phyloP scores from a whole-genome alignment of 2,113 vertebrate species.

The Gavia stellata region DNA sequence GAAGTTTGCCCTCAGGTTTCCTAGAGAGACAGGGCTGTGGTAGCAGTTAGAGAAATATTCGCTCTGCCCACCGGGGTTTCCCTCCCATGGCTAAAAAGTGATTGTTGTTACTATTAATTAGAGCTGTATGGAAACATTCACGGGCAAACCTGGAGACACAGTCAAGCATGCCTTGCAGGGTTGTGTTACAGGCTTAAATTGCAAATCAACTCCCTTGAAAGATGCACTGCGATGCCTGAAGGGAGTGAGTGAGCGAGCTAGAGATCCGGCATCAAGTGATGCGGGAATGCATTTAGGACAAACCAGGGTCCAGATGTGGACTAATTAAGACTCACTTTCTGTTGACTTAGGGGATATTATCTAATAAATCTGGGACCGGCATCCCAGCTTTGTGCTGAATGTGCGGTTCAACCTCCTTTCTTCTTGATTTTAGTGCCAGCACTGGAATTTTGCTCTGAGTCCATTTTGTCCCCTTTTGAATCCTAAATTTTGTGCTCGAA shows the following conservation, averaged over 20 bases:
- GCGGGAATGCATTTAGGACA: not conserved
- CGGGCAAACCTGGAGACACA: not conserved
- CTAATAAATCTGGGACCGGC: not conserved
- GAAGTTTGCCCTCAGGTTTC: not conserved
- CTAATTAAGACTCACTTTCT: not conserved
- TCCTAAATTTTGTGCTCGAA: not conserved
- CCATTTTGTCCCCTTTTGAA: not conserved
- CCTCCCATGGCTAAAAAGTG: not conserved
- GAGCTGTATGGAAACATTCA: not conserved
- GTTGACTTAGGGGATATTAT: not conserved
- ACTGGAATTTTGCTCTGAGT: not conserved
- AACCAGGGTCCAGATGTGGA: not conserved
- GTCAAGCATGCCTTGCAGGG: not conserved
- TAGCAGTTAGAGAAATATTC: not conserved
- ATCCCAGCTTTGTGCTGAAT: not conserved
- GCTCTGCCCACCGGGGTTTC: not conserved
- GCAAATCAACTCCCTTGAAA: not conserved
- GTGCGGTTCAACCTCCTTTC: not conserved
- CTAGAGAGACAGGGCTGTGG: not conserved
- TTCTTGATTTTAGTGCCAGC: not conserved
- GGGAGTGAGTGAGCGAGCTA: fast-evolving
- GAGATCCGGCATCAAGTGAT: not conserved
- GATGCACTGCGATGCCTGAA: not conserved
- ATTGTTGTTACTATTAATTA: not conserved
- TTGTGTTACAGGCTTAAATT: not conserved